Base-by-base conservation (phyloP, 2,888 invertebrate species). In the Scaptomyza caliginosa region DNA sequence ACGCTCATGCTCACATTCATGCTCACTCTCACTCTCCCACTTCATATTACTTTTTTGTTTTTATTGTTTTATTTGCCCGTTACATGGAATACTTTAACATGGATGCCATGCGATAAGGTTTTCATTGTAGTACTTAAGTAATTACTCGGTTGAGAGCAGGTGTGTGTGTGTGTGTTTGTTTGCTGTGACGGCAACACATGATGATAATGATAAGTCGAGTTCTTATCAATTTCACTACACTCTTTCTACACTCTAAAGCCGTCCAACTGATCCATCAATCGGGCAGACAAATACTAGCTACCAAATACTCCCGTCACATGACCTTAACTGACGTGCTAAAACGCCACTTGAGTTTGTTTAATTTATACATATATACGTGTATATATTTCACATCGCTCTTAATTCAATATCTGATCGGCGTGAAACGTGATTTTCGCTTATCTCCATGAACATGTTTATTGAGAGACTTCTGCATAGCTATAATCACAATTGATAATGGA, bases 91-190 rank as follows among this genome's bases (percentile, higher is more conserved):
- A 38, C 43, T 63, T 21, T 65, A 54, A 58, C 73, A 58, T 65
- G 58, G 77, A 77, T 72, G 38, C 16, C 16, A 11, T 21, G 10
- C 40, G 73, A 72, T 72, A 66, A 58, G 73, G 39, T 72, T 72
- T 72, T 72, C 72, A 52, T 45, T 63, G 28, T 40, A 21, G 60
- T 46, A 69, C 69, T 74, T 71, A 71, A 71, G 71, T 71, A 71
- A 71, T 71, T 71, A 72, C 66, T 64, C 52, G 52, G 32, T 50
- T 23, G 23, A 34, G 30, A 38, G 30, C 5, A 13, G 13, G 42
- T 42, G 40, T 16, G 4, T 40, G 21, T 39, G 39, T 21, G 19
- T 19, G 19, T 39, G 39, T 3, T 17, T 23, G 34, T 11, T 10
- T 38, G 43, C 7, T 28, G 28, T 50, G 17, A 32, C 24, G 40